Conservation (phyloP, 1,140 invertebrate genomes). For the Littorina saxatilis region DNA sequence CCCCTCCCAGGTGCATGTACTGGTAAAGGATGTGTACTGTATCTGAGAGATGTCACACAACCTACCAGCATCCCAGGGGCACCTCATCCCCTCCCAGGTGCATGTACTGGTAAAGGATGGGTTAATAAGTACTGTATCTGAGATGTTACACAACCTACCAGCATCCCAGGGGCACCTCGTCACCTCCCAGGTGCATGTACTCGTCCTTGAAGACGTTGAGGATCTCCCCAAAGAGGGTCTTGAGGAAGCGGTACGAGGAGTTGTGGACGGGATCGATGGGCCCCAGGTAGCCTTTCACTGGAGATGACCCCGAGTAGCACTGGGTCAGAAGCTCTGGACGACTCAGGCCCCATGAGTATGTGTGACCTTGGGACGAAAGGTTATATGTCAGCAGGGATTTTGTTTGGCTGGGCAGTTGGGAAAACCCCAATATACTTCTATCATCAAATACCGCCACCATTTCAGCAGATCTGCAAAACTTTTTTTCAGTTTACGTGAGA, state of each 20-base stretch:
- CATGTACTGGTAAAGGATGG: too few species aligned
- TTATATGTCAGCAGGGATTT: too few species aligned
- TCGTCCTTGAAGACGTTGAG: slow-evolving; percentile 72
- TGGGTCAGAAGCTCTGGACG: slow-evolving; percentile 85
- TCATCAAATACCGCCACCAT: too few species aligned
- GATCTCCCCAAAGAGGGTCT: slow-evolving; percentile 72
- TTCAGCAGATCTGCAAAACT: too few species aligned
- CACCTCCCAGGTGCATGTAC: slow-evolving; percentile 84
- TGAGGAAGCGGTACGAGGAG: slow-evolving; percentile 72
- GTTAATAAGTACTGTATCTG: too few species aligned
- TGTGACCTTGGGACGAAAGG: slow-evolving; percentile 82
- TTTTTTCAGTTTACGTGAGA: too few species aligned
- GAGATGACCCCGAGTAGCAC: slow-evolving; percentile 79
- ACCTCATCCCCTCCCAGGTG: neutral
- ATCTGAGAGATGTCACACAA: too few species aligned
- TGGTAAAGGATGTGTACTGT: too few species aligned
- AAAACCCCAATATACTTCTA: too few species aligned
- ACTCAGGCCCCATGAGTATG: slow-evolving; percentile 88
- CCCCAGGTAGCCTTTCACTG: slow-evolving; percentile 82
- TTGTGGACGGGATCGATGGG: slow-evolving; percentile 74
- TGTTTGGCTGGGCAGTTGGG: neutral
- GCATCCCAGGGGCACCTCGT: slow-evolving; percentile 92
- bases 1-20: too few species aligned
- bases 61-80: too few species aligned
- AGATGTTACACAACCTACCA: slow-evolving; percentile 86